phyloP scores from a whole-genome alignment of 35 echinoderm and acorn worm species.

The Strongylocentrotus purpuratus region DNA sequence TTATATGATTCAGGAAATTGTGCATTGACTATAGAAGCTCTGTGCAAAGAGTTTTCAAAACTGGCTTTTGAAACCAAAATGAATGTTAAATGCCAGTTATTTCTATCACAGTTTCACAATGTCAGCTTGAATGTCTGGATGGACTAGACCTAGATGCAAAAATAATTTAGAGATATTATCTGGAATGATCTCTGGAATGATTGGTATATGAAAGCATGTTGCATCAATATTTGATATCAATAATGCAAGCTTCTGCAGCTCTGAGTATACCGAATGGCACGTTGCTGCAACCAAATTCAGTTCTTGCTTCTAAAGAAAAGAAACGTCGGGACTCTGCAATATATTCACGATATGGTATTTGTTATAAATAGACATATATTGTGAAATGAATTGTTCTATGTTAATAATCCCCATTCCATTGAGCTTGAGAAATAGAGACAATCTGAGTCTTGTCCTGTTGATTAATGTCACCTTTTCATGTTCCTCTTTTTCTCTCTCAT shows the following conservation, averaged over 20 bases:
- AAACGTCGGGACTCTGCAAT: not conserved
- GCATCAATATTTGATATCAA: not conserved
- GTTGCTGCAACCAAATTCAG: not conserved
- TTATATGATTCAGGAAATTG: too few relatives aligned
- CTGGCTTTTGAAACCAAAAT: too few relatives aligned
- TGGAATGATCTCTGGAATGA: not conserved
- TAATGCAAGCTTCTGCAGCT: not conserved
- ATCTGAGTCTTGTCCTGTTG: not conserved
- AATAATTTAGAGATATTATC: not conserved
- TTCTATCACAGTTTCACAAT: not conserved
- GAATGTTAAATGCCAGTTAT: too few relatives aligned
- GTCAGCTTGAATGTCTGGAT: not conserved
- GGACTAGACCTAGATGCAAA: not conserved
- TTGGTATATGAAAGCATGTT: not conserved
- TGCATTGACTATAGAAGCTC: too few relatives aligned
- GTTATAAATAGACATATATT: not conserved
- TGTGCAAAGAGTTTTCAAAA: too few relatives aligned
- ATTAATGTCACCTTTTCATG: not conserved
- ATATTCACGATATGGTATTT: not conserved
- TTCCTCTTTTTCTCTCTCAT: not conserved
- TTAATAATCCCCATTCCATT: not conserved
- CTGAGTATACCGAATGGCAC: not conserved
- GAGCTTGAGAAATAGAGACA: not conserved
- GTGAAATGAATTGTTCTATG: not conserved
- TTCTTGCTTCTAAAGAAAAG: not conserved